Evolutionary conservation across 2,888 invertebrate genomes (phyloP).

Genomic region (Leuctra nigra): DNA sequence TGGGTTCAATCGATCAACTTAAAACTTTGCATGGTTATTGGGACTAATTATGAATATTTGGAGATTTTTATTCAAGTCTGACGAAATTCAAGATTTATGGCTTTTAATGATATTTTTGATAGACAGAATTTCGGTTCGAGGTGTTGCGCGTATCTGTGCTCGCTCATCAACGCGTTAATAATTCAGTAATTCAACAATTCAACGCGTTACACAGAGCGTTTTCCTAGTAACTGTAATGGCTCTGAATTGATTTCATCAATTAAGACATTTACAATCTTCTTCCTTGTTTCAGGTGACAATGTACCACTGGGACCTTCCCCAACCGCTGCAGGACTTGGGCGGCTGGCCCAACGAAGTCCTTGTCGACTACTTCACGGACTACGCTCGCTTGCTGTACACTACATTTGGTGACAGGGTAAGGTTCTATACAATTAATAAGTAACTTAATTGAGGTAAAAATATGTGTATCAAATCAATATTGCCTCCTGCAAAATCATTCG

Average conservation of each 20-base stretch:
- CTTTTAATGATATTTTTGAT: no score
- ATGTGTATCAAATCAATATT: not conserved
- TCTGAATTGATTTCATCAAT: not conserved
- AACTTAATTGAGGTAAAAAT: not conserved
- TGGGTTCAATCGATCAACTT: no score
- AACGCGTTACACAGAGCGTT: no score
- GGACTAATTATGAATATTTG: no score
- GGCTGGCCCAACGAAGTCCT: constrained; percentile 52
- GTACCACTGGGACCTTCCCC: constrained; percentile 62
- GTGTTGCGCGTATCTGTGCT: no score
- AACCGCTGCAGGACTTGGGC: constrained; percentile 50
- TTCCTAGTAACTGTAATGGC: not conserved
- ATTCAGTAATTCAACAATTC: no score
- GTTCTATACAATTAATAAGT: not conserved
- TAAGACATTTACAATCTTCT: not conserved
- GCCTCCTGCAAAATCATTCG: no score
- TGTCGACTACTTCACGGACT: constrained; percentile 50
- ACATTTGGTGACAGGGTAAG: constrained; percentile 53
- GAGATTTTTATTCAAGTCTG: no score
- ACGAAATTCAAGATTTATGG: no score
- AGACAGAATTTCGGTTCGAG: no score
- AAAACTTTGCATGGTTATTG: no score
- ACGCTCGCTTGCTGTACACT: constrained; percentile 53
- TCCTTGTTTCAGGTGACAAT: constrained; percentile 45
- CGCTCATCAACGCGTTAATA: no score